Evolutionary conservation across 2,888 invertebrate genomes (phyloP).

Genomic region (Helicoverpa assulta): DNA sequence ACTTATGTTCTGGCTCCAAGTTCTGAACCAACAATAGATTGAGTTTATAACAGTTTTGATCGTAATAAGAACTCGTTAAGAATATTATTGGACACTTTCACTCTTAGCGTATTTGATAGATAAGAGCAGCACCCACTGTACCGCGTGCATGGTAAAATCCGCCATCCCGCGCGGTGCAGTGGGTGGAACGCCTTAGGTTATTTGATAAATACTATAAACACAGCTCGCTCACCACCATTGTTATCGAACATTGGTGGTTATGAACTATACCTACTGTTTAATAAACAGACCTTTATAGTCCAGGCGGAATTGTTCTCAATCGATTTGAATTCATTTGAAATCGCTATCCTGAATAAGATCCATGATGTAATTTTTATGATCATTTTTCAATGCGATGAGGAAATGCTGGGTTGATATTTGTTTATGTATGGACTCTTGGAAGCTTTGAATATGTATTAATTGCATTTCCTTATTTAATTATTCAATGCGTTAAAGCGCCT

Average conservation of each 20-base stretch:
- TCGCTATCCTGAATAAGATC: background rate
- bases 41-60: background rate
- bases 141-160: no score
- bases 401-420: no score
- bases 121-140: no score
- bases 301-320: background rate
- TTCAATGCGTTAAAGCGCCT: no score
- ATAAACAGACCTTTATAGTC: constrained; percentile 34
- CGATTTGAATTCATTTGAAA: background rate
- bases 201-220: constrained; percentile 28
- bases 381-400: no score
- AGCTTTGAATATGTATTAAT: no score
- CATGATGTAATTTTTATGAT: no score
- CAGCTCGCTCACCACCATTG: constrained; percentile 30
- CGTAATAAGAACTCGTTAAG: background rate
- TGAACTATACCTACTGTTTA: constrained; percentile 41
- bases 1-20: no score
- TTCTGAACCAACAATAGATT: no score
- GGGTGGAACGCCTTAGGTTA: background rate
- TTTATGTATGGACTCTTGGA: no score
- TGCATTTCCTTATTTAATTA: no score
- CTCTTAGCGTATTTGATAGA: background rate
- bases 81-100: constrained; percentile 22
- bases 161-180: no score
- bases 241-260: constrained; percentile 30